Evolutionary conservation across 2,888 invertebrate genomes (phyloP).

Genomic region (Drosophila nigritarsus): DNA sequence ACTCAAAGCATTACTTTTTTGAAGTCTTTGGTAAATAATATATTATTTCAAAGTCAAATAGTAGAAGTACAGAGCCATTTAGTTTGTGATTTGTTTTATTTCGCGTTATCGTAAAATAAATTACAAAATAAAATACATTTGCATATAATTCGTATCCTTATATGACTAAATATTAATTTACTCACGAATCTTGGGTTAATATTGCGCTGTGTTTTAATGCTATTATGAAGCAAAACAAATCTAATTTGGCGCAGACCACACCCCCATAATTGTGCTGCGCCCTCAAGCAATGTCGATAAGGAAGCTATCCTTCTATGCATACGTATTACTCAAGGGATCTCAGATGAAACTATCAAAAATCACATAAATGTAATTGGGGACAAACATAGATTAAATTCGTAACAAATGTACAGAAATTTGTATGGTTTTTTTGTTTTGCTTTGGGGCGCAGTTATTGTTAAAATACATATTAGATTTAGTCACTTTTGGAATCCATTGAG

Average conservation of each 20-base stretch:
- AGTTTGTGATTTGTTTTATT: constrained; percentile 71
- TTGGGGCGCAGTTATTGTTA: constrained; percentile 11
- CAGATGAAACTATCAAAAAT: constrained; percentile 55
- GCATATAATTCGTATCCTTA: constrained; percentile 71
- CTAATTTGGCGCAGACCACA: constrained; percentile 23
- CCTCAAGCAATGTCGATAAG: constrained; percentile 35
- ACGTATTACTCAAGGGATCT: constrained; percentile 11
- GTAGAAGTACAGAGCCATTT: background rate
- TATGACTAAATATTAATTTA: constrained; percentile 69
- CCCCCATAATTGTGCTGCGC: constrained; percentile 38
- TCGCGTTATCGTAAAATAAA: constrained; percentile 76
- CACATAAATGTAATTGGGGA: constrained; percentile 50
- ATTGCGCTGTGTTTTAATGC: constrained; percentile 66
- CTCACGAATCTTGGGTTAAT: constrained; percentile 76
- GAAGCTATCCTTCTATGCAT: constrained; percentile 26
- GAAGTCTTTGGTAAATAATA: background rate
- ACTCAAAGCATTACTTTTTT: background rate
- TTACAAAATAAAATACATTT: constrained; percentile 80
- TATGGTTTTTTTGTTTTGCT: background rate
- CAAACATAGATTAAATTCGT: constrained; percentile 63
- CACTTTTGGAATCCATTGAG: constrained; percentile 48
- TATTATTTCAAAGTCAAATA: background rate
- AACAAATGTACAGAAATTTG: constrained; percentile 55
- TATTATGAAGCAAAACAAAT: constrained; percentile 44
- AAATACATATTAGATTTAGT: constrained; percentile 32